phyloP scores from a whole-genome alignment of 1,140 invertebrate genomes.

The Saccostrea cuccullata region DNA sequence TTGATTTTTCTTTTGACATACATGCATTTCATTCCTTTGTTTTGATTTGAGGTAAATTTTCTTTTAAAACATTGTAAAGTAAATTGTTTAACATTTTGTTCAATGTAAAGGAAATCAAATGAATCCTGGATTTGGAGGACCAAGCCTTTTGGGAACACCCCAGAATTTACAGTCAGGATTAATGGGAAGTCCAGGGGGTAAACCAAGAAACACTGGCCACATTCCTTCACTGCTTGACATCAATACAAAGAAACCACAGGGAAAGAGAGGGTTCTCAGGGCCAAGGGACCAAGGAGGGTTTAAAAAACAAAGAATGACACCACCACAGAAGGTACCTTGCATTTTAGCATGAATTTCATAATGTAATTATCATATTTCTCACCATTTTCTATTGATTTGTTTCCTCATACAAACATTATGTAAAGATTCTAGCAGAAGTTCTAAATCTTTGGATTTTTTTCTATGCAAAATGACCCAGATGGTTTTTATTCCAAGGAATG shows the following conservation, averaged over 20 bases:
- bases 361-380: not conserved
- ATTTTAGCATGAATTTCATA: not conserved
- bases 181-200: constrained; percentile 5
- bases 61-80: no score
- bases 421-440: not conserved
- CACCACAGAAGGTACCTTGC: not conserved
- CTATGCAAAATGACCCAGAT: no score
- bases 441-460: not conserved
- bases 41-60: no score
- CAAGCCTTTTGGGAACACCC: constrained; percentile 2
- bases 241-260: constrained; percentile 23
- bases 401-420: not conserved
- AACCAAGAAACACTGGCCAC: not conserved
- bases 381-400: not conserved
- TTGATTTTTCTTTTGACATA: no score
- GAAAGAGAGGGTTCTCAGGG: not conserved
- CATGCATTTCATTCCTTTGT: no score
- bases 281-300: constrained; percentile 6
- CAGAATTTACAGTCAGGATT: not conserved
- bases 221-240: not conserved
- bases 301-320: not conserved
- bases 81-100: not conserved
- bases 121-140: constrained; percentile 29
- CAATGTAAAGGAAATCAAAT: not conserved
- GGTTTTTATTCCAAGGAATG: no score